A percentile compares a stretch with the other conserved stretches of the same genome.
phyloP scores from a whole-genome alignment of 2,797 vertebrate species.

The Tokudaia tokunoshimensis region DNA sequence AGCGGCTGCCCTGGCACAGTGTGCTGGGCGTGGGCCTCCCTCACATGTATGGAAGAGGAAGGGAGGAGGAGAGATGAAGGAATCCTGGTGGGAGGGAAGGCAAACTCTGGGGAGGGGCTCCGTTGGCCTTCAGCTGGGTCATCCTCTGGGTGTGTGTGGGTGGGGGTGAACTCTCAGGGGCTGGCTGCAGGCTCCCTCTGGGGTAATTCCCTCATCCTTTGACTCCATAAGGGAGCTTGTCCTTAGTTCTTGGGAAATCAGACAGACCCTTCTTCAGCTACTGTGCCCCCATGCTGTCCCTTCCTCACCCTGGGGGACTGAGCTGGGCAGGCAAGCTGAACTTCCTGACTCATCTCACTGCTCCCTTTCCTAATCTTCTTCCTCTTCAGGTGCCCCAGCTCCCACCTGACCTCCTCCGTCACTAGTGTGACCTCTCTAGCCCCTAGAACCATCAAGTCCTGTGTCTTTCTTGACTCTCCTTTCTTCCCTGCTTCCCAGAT shows the following conservation, averaged over 20 bases:
- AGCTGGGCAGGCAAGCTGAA: neutral
- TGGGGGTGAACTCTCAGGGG: neutral
- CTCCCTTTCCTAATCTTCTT: neutral
- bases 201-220: neutral
- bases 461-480: neutral
- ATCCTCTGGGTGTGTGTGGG: too few relatives aligned
- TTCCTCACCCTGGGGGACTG: fast-evolving
- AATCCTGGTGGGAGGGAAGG: neutral
- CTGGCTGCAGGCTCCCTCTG: neutral
- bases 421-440: neutral
- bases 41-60: constrained; percentile 73
- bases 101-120: neutral
- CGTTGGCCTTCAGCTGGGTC: neutral
- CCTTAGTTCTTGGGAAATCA: neutral
- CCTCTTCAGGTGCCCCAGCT: neutral
- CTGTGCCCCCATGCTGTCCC: neutral
- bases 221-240: neutral
- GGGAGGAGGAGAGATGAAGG: constrained; percentile 28
- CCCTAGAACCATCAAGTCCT: neutral
- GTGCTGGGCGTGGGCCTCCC: constrained; percentile 74
- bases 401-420: neutral
- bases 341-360: neutral
- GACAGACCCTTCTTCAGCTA: neutral
- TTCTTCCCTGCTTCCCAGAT: neutral
- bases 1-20: constrained; percentile 62